Evolutionary conservation across 2,888 invertebrate species (phyloP).

Genomic region (Cetonia aurata): DNA sequence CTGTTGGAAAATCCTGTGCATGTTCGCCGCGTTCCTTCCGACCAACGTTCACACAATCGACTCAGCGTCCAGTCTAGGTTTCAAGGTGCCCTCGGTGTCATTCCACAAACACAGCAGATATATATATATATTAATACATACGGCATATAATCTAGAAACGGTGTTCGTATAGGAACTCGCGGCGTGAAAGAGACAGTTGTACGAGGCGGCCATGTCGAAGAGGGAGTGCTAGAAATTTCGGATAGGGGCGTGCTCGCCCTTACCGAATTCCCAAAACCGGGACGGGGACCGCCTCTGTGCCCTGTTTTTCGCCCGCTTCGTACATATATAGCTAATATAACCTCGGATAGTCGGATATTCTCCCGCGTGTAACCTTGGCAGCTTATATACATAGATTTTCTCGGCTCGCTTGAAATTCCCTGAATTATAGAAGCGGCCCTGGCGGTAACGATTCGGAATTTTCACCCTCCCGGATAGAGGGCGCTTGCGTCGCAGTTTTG

Average conservation of each 20-base stretch:
- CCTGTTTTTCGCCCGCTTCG: conserved; percentile 4
- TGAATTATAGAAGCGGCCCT: conserved; percentile 25
- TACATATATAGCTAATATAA: background rate
- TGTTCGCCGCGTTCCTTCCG: background rate
- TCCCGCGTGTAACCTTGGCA: background rate
- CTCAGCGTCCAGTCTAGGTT: conserved; percentile 13
- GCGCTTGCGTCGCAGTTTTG: conserved; percentile 29
- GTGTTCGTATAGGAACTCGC: background rate
- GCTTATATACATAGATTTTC: background rate
- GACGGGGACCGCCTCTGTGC: conserved; percentile 27
- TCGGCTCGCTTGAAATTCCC: conserved; percentile 12
- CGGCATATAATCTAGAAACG: background rate
- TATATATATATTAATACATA: conserved; percentile 13
- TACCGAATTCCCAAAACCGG: conserved; percentile 23
- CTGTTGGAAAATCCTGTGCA: too few species aligned
- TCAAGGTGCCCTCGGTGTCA: conserved; percentile 36
- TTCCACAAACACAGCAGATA: conserved; percentile 13
- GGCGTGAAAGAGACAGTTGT: background rate
- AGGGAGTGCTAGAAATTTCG: conserved; percentile 24
- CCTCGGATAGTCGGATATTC: conserved; percentile 8
- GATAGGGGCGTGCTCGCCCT: conserved; percentile 32
- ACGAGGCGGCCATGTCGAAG: conserved; percentile 19
- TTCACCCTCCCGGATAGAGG: conserved; percentile 22
- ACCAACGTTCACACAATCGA: conserved; percentile 5
- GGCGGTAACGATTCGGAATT: conserved; percentile 29